These are phyloP conservation scores for Chanos chanos DNA, from an alignment of 2,797 vertebrate genomes.

Conservation along the genomic window DNA sequence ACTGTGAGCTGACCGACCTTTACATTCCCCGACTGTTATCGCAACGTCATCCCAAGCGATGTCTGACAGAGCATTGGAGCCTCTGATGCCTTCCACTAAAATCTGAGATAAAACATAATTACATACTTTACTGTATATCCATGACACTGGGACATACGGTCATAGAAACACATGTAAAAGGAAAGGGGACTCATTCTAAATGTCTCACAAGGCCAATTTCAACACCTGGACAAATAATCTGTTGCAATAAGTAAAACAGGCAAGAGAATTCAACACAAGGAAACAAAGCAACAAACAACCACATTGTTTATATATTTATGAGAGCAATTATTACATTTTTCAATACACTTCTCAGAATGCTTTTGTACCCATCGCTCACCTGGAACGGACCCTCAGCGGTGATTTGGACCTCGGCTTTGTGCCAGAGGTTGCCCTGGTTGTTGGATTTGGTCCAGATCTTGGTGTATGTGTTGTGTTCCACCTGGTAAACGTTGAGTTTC, in stretches of 20 bases:
- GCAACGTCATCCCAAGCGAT: constrained; percentile 79
- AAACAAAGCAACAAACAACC: too few species aligned
- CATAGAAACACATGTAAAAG: background rate
- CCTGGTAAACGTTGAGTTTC: constrained; percentile 66
- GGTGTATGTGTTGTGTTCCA: constrained; percentile 16
- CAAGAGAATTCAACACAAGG: too few species aligned
- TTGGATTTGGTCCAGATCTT: constrained; percentile 65
- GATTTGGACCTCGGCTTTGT: constrained; percentile 57
- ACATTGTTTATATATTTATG: too few species aligned
- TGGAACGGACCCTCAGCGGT: constrained; percentile 47
- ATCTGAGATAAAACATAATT: constrained; percentile 60
- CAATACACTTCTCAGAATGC: too few species aligned
- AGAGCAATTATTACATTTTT: too few species aligned
- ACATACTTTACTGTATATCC: background rate
- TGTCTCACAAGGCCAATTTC: too few species aligned
- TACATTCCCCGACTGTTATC: constrained; percentile 63
- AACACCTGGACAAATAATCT: too few species aligned
- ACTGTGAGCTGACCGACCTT: constrained; percentile 62
- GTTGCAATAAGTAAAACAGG: too few species aligned
- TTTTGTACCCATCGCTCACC: constrained; percentile 54
- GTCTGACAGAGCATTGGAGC: constrained; percentile 67
- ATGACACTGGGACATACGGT: too few species aligned
- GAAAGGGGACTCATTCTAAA: background rate
- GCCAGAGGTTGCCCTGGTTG: constrained; percentile 69
- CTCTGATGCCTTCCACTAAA: constrained; percentile 73